Conservation (phyloP, 2,797 vertebrate species). For the Sylvilagus floridanus region DNA sequence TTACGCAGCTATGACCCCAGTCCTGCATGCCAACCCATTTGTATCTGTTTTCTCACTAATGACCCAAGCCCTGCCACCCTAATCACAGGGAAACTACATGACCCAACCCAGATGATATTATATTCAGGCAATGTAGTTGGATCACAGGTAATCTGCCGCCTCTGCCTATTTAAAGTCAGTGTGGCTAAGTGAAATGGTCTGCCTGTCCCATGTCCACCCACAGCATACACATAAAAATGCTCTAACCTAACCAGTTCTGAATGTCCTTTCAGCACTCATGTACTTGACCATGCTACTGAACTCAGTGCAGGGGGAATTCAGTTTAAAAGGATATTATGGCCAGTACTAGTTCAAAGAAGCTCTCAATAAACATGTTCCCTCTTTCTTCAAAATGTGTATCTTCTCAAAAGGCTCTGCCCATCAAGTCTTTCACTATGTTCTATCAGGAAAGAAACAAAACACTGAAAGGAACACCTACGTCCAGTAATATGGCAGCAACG, state of each 20-base stretch:
- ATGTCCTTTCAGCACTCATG: neutral
- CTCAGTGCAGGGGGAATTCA: neutral
- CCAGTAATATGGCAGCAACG: neutral
- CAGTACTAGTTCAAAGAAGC: neutral
- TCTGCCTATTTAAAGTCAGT: neutral
- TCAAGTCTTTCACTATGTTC: neutral
- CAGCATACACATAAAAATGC: neutral
- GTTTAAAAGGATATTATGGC: neutral
- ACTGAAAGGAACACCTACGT: neutral
- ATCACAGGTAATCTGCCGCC: neutral
- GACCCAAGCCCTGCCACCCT: fast-evolving
- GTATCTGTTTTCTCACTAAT: neutral
- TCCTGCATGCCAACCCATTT: fast-evolving
- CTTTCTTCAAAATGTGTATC: neutral
- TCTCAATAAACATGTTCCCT: neutral
- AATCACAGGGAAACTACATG: neutral
- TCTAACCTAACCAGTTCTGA: neutral
- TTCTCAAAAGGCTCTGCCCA: neutral
- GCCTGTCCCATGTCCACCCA: neutral
- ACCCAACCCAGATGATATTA: neutral
- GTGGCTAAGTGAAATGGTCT: neutral
- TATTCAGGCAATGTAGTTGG: neutral
- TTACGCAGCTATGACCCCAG: neutral
- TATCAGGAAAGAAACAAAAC: neutral
- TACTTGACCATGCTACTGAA: neutral